Base-by-base conservation (phyloP, 2,113 vertebrate genomes). In the Geothlypis trichas region DNA sequence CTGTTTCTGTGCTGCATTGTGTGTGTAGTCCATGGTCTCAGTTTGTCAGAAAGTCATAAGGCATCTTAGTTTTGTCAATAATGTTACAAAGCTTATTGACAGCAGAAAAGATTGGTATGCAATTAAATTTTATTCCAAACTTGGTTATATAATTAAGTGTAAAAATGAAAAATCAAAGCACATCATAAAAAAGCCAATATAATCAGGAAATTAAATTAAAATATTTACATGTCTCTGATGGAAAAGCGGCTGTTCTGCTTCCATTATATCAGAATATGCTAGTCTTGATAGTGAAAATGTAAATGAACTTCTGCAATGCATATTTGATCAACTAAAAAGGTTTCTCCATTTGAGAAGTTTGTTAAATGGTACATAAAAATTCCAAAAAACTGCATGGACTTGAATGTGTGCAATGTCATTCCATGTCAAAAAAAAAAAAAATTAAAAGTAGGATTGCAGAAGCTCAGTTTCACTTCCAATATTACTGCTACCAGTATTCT, bases 141-240 rank as follows among this genome's bases (percentile, higher is more conserved):
- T 30, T 65, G 14, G n/a, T 39, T 44, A 61, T 42, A 14, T 55
- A 92, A 73, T 78, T 66, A 15, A 41, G 21, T 49, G 24, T 51
- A 73, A 13, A 51, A 82, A 73, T 62, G 35, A 91, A 67, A 92
- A 87, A 87, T 65, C 76, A 81, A 65, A 86, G 16, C 28, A 33
- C 27, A 52, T 67, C 1, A 24, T 35, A 52, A 86, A 81, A 90
- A 69, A 83, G 11, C 23, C 95, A 77, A 92, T 78, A 30, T 28
- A 90, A 68, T 86, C 47, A 84, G 44, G 42, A 96, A 95, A 84
- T 76, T 79, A 80, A 85, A 79, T 69, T 41, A 72, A n/a, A 72
- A 90, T 5, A 82, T 80, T 69, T 95, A 30, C 18, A 24, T 47
- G 8, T 28, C 47, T 13, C 46, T 67, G 39, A 35, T 30, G 81